phyloP scores from a whole-genome alignment of 30 jellyfish, hydroid and myxozoan species.

The Phacellophora camtschatica region DNA sequence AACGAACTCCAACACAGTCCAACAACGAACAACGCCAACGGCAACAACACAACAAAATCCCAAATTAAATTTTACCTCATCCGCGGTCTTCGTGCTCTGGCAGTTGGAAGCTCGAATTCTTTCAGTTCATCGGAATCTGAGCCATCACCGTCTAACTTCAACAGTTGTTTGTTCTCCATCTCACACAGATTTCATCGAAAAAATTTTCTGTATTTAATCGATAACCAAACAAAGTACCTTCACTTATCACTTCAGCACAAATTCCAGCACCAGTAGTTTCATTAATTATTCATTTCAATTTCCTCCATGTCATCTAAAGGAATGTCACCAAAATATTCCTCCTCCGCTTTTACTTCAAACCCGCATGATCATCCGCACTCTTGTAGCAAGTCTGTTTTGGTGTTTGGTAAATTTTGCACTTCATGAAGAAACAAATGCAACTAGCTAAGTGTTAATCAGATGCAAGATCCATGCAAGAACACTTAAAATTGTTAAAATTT shows the following conservation, averaged over 20 bases:
- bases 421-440: too few species aligned
- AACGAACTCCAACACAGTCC: too few species aligned
- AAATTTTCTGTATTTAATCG: too few species aligned
- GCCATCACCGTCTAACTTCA: conserved; percentile 61
- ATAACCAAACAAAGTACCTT: too few species aligned
- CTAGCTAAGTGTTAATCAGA: too few species aligned
- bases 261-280: neutral
- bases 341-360: neutral
- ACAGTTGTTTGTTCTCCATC: conserved; percentile 81
- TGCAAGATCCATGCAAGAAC: too few species aligned
- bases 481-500: too few species aligned
- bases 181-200: neutral
- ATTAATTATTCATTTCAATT: neutral
- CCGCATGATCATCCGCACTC: too few species aligned
- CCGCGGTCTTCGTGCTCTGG: conserved; percentile 74
- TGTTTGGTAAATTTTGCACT: too few species aligned
- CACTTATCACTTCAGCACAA: too few species aligned
- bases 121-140: conserved; percentile 79
- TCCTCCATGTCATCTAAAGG: neutral
- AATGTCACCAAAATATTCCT: neutral
- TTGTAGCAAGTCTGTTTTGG: too few species aligned
- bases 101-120: conserved; percentile 84
- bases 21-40: too few species aligned
- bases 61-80: conserved; percentile 30
- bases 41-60: neutral